These are phyloP conservation scores for Propsilocerus akamusi DNA, from an alignment of 1,140 invertebrate species.

Conservation along the genomic window DNA sequence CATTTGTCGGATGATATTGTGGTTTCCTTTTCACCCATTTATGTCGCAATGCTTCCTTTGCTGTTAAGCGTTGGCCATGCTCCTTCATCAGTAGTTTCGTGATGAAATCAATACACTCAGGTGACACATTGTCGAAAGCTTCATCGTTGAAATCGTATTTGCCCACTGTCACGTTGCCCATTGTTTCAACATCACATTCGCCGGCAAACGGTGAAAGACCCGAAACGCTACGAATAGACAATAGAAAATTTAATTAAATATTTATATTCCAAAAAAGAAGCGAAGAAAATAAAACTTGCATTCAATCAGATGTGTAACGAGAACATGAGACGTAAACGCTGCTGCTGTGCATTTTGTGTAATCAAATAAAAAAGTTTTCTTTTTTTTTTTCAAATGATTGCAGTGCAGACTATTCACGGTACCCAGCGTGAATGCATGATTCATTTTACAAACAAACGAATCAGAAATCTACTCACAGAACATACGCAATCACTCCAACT, in stretches of 20 bases:
- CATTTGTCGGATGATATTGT: conserved; percentile 17
- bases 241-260: not conserved
- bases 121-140: conserved; percentile 77
- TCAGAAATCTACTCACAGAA: conserved; percentile 62
- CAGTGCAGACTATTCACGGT: conserved; percentile 17
- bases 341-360: conserved; percentile 7
- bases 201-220: conserved; percentile 97
- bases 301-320: not conserved
- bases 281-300: not conserved
- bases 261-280: not conserved
- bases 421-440: not conserved
- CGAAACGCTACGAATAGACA: conserved; percentile 50
- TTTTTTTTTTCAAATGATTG: conserved; percentile 11
- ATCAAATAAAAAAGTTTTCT: conserved; percentile 10
- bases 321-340: conserved; percentile 1
- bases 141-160: conserved; percentile 94
- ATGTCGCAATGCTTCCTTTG: conserved; percentile 52
- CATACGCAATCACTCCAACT: conserved; percentile 91
- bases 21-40: conserved; percentile 43
- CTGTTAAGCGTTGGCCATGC: conserved; percentile 50
- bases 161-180: conserved; percentile 89
- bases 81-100: conserved; percentile 66
- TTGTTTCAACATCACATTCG: conserved; percentile 89
- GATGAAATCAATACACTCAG: conserved; percentile 87
- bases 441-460: conserved; percentile 4